Evolutionary conservation across 2,113 vertebrate species (phyloP).

Genomic region (Cynocephalus volans): DNA sequence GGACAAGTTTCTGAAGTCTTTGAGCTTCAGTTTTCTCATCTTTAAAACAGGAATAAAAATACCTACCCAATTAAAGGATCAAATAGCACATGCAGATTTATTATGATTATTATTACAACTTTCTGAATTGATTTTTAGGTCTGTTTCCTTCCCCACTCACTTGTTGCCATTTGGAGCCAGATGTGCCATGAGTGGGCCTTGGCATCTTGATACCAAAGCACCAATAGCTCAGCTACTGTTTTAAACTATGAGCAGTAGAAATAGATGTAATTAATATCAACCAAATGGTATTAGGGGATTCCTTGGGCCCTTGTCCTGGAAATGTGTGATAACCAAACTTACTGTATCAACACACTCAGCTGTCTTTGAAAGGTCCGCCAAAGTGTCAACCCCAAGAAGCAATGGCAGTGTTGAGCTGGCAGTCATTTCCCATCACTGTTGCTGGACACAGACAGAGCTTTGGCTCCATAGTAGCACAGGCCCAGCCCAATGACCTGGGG

Average conservation of each 20-base stretch:
- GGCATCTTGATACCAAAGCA: not conserved
- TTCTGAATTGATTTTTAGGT: not conserved
- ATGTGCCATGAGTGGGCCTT: not conserved
- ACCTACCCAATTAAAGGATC: not conserved
- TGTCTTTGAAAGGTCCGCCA: slow-evolving; percentile 6
- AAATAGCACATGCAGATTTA: not conserved
- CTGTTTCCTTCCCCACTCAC: not conserved
- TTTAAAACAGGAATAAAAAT: slow-evolving; percentile 19
- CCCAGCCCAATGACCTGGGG: not conserved
- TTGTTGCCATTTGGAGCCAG: not conserved
- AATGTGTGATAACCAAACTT: not conserved
- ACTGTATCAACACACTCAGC: not conserved
- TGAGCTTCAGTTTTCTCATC: slow-evolving; percentile 7
- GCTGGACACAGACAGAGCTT: not conserved
- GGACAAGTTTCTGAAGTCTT: not conserved
- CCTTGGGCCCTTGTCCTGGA: not conserved
- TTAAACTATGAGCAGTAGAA: slow-evolving; percentile 11
- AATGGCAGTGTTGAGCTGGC: not conserved
- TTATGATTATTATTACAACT: not conserved
- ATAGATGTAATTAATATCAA: slow-evolving; percentile 11
- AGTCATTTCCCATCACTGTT: not conserved
- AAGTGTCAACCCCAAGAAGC: not conserved
- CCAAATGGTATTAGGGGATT: not conserved
- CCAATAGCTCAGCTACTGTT: slow-evolving; percentile 3
- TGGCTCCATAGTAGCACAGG: not conserved